Evolutionary conservation across 2,797 vertebrate species (phyloP), one percentile per base, ranked within the genome.

Genomic region (Melanotaenia pygmaea): DNA sequence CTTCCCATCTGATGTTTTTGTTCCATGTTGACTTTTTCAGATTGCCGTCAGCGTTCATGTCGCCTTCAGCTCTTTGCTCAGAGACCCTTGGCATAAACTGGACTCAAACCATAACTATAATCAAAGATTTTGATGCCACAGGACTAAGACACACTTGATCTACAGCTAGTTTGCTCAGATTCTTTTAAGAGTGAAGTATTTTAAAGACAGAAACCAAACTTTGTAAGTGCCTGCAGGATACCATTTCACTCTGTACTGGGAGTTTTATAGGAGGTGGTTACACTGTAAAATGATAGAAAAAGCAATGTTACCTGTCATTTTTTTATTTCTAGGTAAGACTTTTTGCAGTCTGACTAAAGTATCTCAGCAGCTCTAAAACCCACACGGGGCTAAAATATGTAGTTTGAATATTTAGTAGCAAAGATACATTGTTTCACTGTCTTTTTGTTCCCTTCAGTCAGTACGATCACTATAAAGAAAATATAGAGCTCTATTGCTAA

Each of bases 141-240:
- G 26, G 56, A 40, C 66, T 66, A 26, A 76, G 60, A 76, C 16
- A 54, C 53, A 59, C n/a, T 43, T 30, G 37, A 34, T 74, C 38
- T 47, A 59, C 35, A 9, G 2, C 56, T n/a, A 11, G 72, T 72
- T 9, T 76, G 8, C 59, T 71, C 58, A 16, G 66, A 68, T 78
- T 77, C 3, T 75, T 61, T 63, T 62, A 53, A 74, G 18, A 60
- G 70, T 79, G 71, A 70, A 77, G 64, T 76, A 77, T 22, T 80
- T 50, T 74, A 82, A 89, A 83, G 77, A 79, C 86, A 67, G 83
- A 50, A 81, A 77, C 47, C 66, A 28, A 80, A 87, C 84, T 91
- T 86, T 91, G 78, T 86, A 89, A 90, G 89, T 91, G 91, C 89
- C 92, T 92, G 88, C 86, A 80, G 79, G 84, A 78, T 76, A 83